phyloP scores from a whole-genome alignment of 2,797 vertebrate species.

The Sebastes minor region DNA sequence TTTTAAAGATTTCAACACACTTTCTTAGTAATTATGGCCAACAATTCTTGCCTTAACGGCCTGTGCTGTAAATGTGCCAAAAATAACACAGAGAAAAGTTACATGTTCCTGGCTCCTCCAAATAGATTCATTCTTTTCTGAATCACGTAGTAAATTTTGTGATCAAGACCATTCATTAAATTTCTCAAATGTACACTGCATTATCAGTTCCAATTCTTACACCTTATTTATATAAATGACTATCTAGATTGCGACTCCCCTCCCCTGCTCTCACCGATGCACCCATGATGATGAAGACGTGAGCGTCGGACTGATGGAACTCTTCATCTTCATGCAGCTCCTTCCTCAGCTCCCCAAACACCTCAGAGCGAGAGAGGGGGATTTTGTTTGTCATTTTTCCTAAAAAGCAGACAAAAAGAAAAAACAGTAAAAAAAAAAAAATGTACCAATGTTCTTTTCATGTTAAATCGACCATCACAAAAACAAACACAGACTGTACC shows the following conservation, averaged over 20 bases:
- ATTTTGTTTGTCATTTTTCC: constrained; percentile 85
- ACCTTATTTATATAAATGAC: not conserved
- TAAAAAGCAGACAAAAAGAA: constrained; percentile 34
- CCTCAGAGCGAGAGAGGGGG: constrained; percentile 88
- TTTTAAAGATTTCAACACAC: constrained; percentile 28
- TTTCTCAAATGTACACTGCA: not conserved
- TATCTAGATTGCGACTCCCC: not conserved
- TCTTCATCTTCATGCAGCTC: constrained; percentile 86
- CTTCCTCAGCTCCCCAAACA: constrained; percentile 91
- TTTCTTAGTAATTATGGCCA: constrained; percentile 1
- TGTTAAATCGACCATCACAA: not conserved
- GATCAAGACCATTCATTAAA: not conserved
- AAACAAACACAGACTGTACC: not conserved
- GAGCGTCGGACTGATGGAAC: constrained; percentile 86
- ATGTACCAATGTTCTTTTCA: not conserved
- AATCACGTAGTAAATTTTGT: not conserved
- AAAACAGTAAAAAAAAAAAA: not conserved
- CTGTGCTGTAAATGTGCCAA: not conserved
- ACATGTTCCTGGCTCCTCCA: not conserved
- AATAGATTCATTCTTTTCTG: not conserved
- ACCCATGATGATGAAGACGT: constrained; percentile 93
- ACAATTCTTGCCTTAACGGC: not conserved
- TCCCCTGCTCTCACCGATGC: constrained; percentile 86
- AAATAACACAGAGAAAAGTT: not conserved
- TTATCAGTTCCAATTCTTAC: not conserved